Conservation (phyloP, 2,888 invertebrate genomes). For the Caenorhabditis virilis region DNA sequence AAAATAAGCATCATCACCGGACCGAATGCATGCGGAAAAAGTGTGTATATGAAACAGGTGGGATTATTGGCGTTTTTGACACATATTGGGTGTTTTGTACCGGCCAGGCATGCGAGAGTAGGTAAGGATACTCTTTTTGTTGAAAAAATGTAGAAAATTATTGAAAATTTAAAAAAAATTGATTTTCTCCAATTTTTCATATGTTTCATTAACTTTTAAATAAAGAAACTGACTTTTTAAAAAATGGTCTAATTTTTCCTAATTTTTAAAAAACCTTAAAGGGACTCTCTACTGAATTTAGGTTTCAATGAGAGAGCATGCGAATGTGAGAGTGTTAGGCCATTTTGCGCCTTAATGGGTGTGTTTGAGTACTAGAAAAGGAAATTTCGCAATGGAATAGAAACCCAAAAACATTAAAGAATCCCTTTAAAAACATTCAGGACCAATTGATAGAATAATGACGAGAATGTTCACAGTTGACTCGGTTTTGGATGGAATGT, state of each 20-base stretch:
- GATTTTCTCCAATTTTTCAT: no score
- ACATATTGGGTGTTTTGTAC: slow-evolving; percentile 87
- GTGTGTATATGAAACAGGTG: slow-evolving; percentile 85
- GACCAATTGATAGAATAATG: slow-evolving; percentile 77
- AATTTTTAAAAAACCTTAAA: no score
- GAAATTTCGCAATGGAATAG: no score
- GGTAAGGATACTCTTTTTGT: no score
- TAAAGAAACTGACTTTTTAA: no score
- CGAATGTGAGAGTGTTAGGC: no score
- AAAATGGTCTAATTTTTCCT: no score
- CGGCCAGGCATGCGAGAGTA: slow-evolving; percentile 73
- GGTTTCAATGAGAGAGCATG: no score
- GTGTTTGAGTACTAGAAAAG: no score
- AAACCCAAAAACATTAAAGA: slow-evolving; percentile 68
- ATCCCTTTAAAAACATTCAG: slow-evolving; percentile 78
- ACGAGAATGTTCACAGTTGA: slow-evolving; percentile 76
- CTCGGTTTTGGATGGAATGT: slow-evolving; percentile 80
- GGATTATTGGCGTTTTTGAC: slow-evolving; percentile 83
- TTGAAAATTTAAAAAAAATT: neutral
- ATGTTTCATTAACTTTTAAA: no score
- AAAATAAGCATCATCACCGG: slow-evolving; percentile 83
- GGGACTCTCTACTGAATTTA: no score
- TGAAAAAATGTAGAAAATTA: neutral
- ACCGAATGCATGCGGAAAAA: slow-evolving; percentile 90
- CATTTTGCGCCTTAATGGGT: no score